A percentile compares a stretch with the other conserved stretches of the same genome.
These are phyloP conservation scores for Erpornis zantholeuca DNA, from an alignment of 2,113 vertebrate genomes.

Conservation along the genomic window DNA sequence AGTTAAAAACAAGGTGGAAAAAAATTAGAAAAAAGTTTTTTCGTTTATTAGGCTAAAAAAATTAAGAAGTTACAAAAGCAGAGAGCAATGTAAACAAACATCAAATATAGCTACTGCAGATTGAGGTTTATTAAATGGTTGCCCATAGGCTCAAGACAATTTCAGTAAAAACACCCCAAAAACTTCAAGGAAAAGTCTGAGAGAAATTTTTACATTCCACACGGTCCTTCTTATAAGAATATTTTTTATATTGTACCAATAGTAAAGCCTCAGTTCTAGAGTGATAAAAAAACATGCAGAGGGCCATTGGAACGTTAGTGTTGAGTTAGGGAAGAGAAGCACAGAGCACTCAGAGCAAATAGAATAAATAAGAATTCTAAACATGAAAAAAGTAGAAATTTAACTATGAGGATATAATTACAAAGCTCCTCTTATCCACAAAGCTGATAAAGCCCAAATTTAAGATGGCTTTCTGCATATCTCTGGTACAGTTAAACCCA, in stretches of 20 bases:
- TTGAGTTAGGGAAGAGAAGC: neutral
- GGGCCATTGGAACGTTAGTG: too few relatives aligned
- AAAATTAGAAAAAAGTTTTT: neutral
- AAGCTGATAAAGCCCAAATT: neutral
- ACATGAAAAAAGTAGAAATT: neutral
- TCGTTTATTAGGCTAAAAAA: neutral
- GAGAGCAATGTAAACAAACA: neutral
- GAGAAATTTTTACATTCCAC: neutral
- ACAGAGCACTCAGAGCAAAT: neutral
- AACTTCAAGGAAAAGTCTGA: neutral
- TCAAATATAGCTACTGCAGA: neutral
- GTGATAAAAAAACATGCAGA: neutral
- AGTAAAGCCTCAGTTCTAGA: neutral
- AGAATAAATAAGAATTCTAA: neutral
- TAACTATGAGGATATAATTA: neutral
- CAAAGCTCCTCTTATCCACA: neutral
- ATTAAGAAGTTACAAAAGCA: neutral
- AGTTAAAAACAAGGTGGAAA: neutral
- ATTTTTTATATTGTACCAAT: neutral
- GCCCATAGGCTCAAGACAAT: neutral
- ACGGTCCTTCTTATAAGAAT: rapidly evolving
- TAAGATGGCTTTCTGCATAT: neutral
- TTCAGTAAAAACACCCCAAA: rapidly evolving
- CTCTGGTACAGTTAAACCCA: neutral
- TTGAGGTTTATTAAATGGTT: too few relatives aligned